A percentile compares a stretch with the other conserved stretches of the same genome.
These are phyloP conservation scores for Mionectes macconnelli DNA, from an alignment of 2,113 vertebrate species.

Conservation along the genomic window DNA sequence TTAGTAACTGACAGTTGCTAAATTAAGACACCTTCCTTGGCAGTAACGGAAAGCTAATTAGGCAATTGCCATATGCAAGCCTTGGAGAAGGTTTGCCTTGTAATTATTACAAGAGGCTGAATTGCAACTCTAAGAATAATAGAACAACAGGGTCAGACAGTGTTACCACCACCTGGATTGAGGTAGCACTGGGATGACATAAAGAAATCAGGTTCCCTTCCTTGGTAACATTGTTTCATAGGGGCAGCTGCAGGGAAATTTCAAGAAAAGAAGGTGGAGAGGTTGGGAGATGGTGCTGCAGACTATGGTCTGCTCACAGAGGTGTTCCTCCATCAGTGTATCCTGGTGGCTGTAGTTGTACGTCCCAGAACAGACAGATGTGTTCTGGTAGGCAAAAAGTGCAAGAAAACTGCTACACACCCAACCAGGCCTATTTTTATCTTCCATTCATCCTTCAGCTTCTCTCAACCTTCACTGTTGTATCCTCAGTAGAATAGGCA, in stretches of 20 bases:
- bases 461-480: background rate
- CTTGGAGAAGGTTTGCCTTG: background rate
- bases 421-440: background rate
- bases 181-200: background rate
- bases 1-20: constrained; percentile 22
- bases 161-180: background rate
- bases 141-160: background rate
- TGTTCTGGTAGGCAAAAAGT: background rate
- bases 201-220: background rate
- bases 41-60: constrained; percentile 43
- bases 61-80: background rate
- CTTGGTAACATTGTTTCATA: background rate
- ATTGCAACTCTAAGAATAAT: background rate
- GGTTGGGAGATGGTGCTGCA: background rate
- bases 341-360: background rate
- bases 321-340: background rate
- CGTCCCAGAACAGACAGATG: background rate
- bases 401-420: background rate
- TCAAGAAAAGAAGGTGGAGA: background rate
- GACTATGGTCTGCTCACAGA: background rate
- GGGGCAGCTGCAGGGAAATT: background rate
- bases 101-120: constrained; percentile 10
- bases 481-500: background rate
- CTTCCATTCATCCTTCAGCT: background rate
- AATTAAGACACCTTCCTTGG: constrained; percentile 50